These are phyloP conservation scores for Trilocha varians DNA, from an alignment of 2,888 invertebrate species.

Conservation along the genomic window DNA sequence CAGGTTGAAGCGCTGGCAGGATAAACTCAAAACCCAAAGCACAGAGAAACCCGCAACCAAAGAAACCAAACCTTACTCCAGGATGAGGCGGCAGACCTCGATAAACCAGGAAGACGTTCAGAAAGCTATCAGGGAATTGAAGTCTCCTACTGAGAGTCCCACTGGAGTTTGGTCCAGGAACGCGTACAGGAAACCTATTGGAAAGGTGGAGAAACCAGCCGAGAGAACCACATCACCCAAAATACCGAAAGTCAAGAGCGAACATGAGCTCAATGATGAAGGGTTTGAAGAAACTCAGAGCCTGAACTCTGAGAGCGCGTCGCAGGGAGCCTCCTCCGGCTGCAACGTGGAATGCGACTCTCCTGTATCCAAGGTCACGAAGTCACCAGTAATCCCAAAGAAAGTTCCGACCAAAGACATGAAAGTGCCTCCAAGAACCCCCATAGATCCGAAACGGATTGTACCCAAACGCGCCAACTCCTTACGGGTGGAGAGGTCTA, in stretches of 20 bases:
- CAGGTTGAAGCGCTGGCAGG: slow-evolving; percentile 80
- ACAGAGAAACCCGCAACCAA: slow-evolving; percentile 60
- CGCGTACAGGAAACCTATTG: slow-evolving; percentile 49
- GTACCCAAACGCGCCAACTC: slow-evolving; percentile 50
- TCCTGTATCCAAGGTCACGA: slow-evolving; percentile 60
- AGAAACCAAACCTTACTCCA: slow-evolving; percentile 58
- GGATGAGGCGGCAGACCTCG: slow-evolving; percentile 77
- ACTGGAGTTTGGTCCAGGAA: slow-evolving; percentile 75
- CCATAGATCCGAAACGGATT: slow-evolving; percentile 42
- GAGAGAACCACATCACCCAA: slow-evolving; percentile 60
- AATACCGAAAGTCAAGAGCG: slow-evolving; percentile 69
- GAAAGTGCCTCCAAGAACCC: slow-evolving; percentile 48
- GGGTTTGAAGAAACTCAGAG: slow-evolving; percentile 94
- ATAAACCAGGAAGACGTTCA: slow-evolving; percentile 81
- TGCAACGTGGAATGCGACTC: slow-evolving; percentile 78
- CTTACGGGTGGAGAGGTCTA: slow-evolving; percentile 81
- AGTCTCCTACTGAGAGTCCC: slow-evolving; percentile 75
- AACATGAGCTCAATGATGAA: slow-evolving; percentile 87
- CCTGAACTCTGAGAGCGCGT: slow-evolving; percentile 88
- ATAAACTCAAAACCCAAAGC: slow-evolving; percentile 75
- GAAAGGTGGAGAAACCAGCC: slow-evolving; percentile 35
- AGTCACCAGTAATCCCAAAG: slow-evolving; percentile 55
- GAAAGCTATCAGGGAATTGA: slow-evolving; percentile 77
- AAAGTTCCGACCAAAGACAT: slow-evolving; percentile 67
- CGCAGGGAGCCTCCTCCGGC: slow-evolving; percentile 86